A percentile compares a stretch with the other conserved stretches of the same genome.
Conservation (phyloP, 2,113 vertebrate genomes). For the Coturnix japonica region DNA sequence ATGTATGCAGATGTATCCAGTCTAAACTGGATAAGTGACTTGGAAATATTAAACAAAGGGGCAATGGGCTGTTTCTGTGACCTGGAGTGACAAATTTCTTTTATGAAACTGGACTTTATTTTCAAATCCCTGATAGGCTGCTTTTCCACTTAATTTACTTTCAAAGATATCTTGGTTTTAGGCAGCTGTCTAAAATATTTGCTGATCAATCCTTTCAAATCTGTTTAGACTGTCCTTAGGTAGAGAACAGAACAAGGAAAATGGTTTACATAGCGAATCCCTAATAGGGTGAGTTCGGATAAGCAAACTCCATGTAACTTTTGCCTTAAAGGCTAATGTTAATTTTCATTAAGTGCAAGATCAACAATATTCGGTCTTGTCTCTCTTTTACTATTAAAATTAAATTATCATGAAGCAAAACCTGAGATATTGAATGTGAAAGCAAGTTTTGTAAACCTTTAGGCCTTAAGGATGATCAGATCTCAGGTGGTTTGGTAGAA, state of each 20-base stretch:
- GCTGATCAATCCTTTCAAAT: neutral
- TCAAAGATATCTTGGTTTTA: neutral
- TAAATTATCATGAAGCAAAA: neutral
- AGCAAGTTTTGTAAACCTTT: neutral
- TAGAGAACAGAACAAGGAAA: neutral
- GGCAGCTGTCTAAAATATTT: neutral
- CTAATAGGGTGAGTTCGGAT: neutral
- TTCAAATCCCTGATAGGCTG: neutral
- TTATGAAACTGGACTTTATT: neutral
- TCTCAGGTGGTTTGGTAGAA: neutral
- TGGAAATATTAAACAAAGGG: neutral
- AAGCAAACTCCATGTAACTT: neutral
- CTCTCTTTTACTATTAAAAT: neutral
- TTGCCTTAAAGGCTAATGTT: neutral
- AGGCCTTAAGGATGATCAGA: neutral
- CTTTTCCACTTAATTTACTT: neutral
- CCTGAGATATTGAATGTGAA: neutral
- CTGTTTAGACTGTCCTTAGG: neutral
- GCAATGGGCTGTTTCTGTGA: neutral
- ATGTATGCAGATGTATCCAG: neutral
- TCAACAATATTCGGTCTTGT: neutral
- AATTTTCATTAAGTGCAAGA: neutral
- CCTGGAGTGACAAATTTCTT: neutral
- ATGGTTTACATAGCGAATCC: neutral
- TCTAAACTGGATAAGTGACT: neutral